Evolutionary conservation across 2,888 invertebrate species (phyloP).

Genomic region (Aricia artaxerxes): DNA sequence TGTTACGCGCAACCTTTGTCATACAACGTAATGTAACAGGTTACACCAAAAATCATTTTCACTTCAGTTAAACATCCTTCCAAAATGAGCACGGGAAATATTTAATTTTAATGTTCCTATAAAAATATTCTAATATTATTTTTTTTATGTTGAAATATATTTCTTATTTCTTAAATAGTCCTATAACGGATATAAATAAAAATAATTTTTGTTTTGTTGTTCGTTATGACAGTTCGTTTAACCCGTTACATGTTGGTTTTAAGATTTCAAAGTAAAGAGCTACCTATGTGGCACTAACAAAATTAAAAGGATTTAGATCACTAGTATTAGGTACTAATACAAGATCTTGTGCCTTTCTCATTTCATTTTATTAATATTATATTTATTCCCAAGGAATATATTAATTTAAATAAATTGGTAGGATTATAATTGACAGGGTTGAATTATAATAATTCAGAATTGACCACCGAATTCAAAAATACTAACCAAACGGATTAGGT

Average conservation of each 20-base stretch:
- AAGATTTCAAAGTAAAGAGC: slow-evolving; percentile 4
- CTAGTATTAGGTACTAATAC: slow-evolving; percentile 12
- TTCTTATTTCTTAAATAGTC: slow-evolving; percentile 11
- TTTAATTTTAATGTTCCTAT: slow-evolving; percentile 14
- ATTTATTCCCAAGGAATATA: slow-evolving; percentile 20
- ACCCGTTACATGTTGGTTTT: slow-evolving; percentile 21
- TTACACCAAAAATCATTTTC: slow-evolving; percentile 14
- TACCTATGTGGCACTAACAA: slow-evolving; percentile 13
- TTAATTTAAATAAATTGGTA: slow-evolving; percentile 51
- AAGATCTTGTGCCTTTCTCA: slow-evolving; percentile 29
- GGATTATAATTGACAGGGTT: slow-evolving; percentile 71
- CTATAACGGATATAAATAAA: slow-evolving; percentile 3
- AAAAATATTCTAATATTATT: slow-evolving; percentile 20
- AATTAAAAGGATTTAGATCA: neutral
- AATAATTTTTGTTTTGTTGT: neutral
- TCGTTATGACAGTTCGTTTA: slow-evolving; percentile 9
- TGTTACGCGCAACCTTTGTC: slow-evolving; percentile 68
- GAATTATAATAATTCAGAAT: slow-evolving; percentile 67
- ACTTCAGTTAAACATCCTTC: neutral
- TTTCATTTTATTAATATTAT: slow-evolving; percentile 11
- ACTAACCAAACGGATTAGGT: neutral
- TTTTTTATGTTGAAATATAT: slow-evolving; percentile 4
- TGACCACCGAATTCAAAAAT: slow-evolving; percentile 61
- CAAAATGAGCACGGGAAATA: neutral
- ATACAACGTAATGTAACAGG: slow-evolving; percentile 30